A percentile compares a stretch with the other conserved stretches of the same genome.
Evolutionary conservation across 2,888 invertebrate species (phyloP).

Genomic region (Cremastinae sp.): DNA sequence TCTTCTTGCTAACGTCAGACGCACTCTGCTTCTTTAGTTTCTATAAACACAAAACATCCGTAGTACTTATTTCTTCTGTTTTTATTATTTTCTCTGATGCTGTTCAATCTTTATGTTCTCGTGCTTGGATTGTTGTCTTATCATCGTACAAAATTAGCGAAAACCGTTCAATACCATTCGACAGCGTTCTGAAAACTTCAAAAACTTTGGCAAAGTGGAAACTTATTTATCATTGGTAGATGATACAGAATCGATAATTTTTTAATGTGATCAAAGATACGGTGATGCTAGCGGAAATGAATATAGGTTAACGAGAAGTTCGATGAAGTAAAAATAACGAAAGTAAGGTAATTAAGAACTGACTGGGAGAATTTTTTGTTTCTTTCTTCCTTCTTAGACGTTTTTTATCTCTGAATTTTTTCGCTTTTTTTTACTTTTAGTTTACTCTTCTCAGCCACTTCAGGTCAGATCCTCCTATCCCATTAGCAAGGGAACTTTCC

Average conservation of each 20-base stretch:
- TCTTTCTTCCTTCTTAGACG: conserved; percentile 19
- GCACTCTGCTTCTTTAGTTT: background rate
- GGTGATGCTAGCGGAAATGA: no score
- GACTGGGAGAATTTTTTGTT: conserved; percentile 17
- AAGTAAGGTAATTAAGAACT: conserved; percentile 15
- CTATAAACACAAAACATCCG: background rate
- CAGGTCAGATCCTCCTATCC: conserved; percentile 40
- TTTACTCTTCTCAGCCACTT: conserved; percentile 26
- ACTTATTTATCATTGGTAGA: no score
- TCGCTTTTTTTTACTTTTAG: conserved; percentile 20
- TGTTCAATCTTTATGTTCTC: background rate
- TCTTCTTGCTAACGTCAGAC: conserved; percentile 13
- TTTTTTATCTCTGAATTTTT: background rate
- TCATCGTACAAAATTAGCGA: no score
- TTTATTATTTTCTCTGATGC: background rate
- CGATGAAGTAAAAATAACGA: background rate
- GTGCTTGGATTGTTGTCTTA: no score
- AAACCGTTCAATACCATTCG: no score
- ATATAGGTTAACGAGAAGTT: background rate
- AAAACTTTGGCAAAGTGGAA: no score
- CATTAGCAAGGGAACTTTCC: conserved; percentile 68
- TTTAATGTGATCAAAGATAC: no score
- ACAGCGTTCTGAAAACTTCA: no score
- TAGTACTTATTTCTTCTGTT: background rate
- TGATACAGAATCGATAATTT: no score